phyloP scores from a whole-genome alignment of 1,140 invertebrate genomes.

The Riptortus pedestris region DNA sequence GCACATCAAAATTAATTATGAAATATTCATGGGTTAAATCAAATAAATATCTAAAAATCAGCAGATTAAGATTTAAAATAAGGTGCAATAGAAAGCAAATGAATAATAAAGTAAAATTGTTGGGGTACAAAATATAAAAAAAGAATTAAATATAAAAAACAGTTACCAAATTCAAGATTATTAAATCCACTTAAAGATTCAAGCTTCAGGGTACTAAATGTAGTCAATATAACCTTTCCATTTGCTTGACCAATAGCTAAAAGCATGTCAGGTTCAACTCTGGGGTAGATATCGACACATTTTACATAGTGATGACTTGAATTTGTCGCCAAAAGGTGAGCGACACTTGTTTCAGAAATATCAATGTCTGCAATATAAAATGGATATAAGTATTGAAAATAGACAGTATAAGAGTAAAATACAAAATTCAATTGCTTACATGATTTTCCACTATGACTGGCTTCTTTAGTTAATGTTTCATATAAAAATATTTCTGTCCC shows the following conservation, averaged over 20 bases:
- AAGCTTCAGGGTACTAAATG: conserved; percentile 59
- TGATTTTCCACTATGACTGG: conserved; percentile 12
- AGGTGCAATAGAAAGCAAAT: too few species aligned
- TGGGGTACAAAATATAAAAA: too few species aligned
- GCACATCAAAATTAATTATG: too few species aligned
- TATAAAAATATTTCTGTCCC: conserved; percentile 74
- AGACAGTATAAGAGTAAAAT: not conserved
- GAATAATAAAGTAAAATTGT: too few species aligned
- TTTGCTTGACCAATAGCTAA: conserved; percentile 75
- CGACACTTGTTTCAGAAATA: conserved; percentile 53
- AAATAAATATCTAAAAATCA: too few species aligned
- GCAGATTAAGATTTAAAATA: too few species aligned
- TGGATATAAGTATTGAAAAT: conserved; percentile 26
- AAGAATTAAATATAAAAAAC: too few species aligned
- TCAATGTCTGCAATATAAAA: conserved; percentile 45
- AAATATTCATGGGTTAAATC: too few species aligned
- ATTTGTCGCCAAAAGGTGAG: conserved; percentile 54
- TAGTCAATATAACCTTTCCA: conserved; percentile 71
- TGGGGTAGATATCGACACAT: conserved; percentile 67
- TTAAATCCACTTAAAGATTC: conserved; percentile 51
- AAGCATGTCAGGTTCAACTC: conserved; percentile 58
- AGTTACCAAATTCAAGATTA: conserved; percentile 69
- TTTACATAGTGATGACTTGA: conserved; percentile 56
- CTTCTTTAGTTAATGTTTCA: conserved; percentile 52
- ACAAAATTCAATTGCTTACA: not conserved